Base-by-base conservation (phyloP, 2,113 vertebrate genomes). In the Malurus elegans region DNA sequence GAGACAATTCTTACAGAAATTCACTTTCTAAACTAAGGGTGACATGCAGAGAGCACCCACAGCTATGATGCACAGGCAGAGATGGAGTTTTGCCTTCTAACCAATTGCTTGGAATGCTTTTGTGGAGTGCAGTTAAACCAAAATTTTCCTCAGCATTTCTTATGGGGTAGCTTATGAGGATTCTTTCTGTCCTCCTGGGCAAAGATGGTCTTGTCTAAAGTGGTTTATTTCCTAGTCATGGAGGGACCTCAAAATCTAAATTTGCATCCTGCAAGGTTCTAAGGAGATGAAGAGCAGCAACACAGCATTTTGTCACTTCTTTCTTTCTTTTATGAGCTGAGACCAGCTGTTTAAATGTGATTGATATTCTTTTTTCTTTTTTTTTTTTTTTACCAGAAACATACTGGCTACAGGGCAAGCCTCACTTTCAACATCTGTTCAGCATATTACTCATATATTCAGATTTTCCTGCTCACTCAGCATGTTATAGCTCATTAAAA, bases 381-480 rank as follows among this genome's bases (percentile, higher is more conserved):
- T 58, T 23, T 36, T 40, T 50, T 45, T 42, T 50, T 9, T 1
- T 1, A 10, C 8, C 40, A 42, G 51, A 82, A 92, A 86, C 66
- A 62, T 72, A 78, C 13, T 16, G 10, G 58, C 69, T 79, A 73
- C 42, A 86, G 74, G 45, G 47, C 40, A 90, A 57, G 20, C 50
- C 45, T 90, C 38, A 61, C 47, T 71, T 73, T 79, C 56, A 86
- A 61, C 91, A 88, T 93, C 90, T 96, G 79, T 79, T 93, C 62
- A 62, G 32, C 62, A 34, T 84, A 69, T 85, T 87, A 74, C 24
- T 91, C 70, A 85, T 85, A 69, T 58, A 86, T 70, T 88, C 85
- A 83, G 45, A 70, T 90, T 93, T 93, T 91, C 48, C 66, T 93
- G 66, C n/a, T 87, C 85, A 82, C 28, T 95, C 75, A 85, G 74